Evolutionary conservation across 2,113 vertebrate species (phyloP).

Genomic region (Scatophagus argus): DNA sequence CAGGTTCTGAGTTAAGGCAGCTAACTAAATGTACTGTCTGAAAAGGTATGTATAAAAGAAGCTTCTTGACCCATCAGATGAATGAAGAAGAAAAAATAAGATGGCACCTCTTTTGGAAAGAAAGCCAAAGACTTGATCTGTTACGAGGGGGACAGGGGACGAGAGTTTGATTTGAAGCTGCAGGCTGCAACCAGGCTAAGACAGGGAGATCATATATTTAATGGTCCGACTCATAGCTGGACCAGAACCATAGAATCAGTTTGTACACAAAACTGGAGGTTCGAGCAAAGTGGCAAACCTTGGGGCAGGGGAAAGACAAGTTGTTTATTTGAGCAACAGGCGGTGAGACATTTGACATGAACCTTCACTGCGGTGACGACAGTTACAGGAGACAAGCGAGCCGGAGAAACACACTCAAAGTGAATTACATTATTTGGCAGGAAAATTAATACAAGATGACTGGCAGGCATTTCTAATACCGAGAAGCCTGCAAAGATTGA

Average conservation of each 20-base stretch:
- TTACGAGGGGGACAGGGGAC: not conserved
- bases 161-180: not conserved
- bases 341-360: not conserved
- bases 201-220: not conserved
- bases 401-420: not conserved
- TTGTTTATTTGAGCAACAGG: not conserved
- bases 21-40: too few species aligned
- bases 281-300: not conserved
- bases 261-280: not conserved
- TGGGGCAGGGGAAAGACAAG: not conserved
- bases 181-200: not conserved
- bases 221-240: not conserved
- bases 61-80: too few species aligned
- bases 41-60: too few species aligned
- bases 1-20: not conserved
- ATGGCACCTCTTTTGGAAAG: not conserved
- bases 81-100: too few species aligned
- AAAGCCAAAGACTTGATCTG: not conserved
- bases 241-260: not conserved
- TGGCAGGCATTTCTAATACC: constrained; percentile 9
- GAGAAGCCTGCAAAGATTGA: constrained; percentile 3
- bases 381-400: not conserved
- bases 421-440: constrained; percentile 19
- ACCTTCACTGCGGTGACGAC: not conserved
- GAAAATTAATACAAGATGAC: constrained; percentile 19